Conservation (phyloP, 2,888 invertebrate genomes). For the Calliopum simillimum region DNA sequence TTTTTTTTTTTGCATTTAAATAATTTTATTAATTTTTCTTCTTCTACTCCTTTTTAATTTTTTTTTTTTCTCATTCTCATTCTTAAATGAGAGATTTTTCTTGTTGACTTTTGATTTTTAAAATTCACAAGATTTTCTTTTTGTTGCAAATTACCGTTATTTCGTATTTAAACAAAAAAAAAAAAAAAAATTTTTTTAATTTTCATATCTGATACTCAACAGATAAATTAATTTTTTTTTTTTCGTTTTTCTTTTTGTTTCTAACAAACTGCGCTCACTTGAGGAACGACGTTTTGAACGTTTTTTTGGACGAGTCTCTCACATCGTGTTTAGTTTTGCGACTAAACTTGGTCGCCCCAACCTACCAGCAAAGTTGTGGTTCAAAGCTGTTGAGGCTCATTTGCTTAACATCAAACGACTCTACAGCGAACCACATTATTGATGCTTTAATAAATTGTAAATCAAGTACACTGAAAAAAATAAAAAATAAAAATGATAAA, state of each 20-base stretch:
- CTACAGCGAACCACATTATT: slow-evolving; percentile 33
- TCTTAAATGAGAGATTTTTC: slow-evolving; percentile 3
- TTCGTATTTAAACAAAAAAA: not conserved
- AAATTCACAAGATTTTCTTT: not conserved
- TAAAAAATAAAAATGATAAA: not conserved
- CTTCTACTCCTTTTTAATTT: not conserved
- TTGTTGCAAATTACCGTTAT: not conserved
- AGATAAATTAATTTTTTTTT: not conserved
- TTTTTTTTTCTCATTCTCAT: slow-evolving; percentile 16
- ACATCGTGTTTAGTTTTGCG: slow-evolving; percentile 44
- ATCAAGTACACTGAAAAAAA: slow-evolving; percentile 37
- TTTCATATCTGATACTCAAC: not conserved
- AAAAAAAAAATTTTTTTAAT: too few relatives aligned
- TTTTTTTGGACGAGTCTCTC: slow-evolving; percentile 40
- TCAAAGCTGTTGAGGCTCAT: slow-evolving; percentile 41
- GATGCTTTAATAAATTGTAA: slow-evolving; percentile 42
- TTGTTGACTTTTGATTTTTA: not conserved
- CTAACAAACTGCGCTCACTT: slow-evolving; percentile 26
- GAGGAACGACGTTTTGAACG: not conserved
- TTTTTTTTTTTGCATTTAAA: not conserved
- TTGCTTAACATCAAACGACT: slow-evolving; percentile 43
- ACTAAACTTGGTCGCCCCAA: slow-evolving; percentile 43
- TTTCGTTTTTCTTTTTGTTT: slow-evolving; percentile 14
- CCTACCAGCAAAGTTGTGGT: slow-evolving; percentile 18
- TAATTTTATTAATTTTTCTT: slow-evolving; percentile 7